Percentiles rank a stretch among this genome's conserved stretches.
phyloP scores from a whole-genome alignment of 2,888 invertebrate genomes.

The Prosopocoilus inquinatus region DNA sequence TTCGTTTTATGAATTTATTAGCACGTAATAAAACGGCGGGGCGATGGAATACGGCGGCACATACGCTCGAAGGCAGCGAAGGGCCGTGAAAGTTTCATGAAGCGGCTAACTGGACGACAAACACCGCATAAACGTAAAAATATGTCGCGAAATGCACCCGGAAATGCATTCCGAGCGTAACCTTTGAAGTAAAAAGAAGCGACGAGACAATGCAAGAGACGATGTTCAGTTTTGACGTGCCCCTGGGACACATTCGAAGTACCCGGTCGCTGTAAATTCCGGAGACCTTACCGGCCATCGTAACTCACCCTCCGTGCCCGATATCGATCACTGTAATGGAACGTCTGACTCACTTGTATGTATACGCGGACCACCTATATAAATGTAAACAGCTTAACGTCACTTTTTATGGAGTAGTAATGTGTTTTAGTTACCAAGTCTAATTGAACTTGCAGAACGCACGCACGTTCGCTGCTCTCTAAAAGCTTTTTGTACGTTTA shows the following conservation, averaged over 20 bases:
- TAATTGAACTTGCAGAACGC: conserved; percentile 25
- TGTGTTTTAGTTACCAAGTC: conserved; percentile 23
- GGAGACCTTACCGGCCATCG: conserved; percentile 23
- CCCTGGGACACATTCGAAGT: conserved; percentile 28
- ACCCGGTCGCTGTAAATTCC: conserved; percentile 27
- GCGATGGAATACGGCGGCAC: no score
- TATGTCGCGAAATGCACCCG: not conserved
- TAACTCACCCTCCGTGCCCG: conserved; percentile 27
- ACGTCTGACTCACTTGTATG: conserved; percentile 26
- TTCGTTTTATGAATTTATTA: no score
- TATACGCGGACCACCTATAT: conserved; percentile 1
- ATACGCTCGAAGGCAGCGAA: no score
- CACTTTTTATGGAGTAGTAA: conserved; percentile 24
- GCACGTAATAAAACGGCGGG: no score
- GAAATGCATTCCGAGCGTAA: conserved; percentile 7
- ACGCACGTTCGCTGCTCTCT: conserved; percentile 13
- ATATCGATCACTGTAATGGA: conserved; percentile 36
- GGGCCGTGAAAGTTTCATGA: no score
- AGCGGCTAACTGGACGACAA: no score
- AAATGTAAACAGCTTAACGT: not conserved
- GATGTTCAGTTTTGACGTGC: conserved; percentile 22
- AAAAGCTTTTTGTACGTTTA: no score
- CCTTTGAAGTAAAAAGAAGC: conserved; percentile 17
- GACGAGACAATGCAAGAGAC: conserved; percentile 20
- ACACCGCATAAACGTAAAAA: no score